Conservation (phyloP, 1,140 invertebrate species). For the Penaeus chinensis region DNA sequence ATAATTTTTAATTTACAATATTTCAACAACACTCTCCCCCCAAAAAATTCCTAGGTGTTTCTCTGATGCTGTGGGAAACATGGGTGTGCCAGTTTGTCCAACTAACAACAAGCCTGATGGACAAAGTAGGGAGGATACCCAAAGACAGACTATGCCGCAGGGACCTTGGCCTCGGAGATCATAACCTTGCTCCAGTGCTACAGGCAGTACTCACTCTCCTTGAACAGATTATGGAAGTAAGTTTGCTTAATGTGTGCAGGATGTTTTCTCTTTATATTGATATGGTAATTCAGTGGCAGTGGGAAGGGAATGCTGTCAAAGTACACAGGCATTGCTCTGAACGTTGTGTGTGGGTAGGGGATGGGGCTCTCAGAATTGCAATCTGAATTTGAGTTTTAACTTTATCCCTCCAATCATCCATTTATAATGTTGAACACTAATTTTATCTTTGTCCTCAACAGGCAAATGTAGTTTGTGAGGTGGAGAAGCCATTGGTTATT, state of each 20-base stretch:
- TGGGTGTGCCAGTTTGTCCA: constrained; percentile 69
- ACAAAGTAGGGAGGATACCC: constrained; percentile 71
- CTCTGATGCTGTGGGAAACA: constrained; percentile 71
- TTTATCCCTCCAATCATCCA: too few species aligned
- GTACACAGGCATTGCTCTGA: too few species aligned
- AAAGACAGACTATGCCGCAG: constrained; percentile 71
- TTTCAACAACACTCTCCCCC: not conserved
- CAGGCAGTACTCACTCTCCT: constrained; percentile 67
- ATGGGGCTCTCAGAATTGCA: too few species aligned
- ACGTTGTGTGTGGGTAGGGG: too few species aligned
- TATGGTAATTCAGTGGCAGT: too few species aligned
- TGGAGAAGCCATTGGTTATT: constrained; percentile 69
- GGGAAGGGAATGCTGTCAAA: too few species aligned
- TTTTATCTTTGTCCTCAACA: constrained; percentile 13
- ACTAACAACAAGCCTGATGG: constrained; percentile 68
- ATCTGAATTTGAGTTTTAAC: too few species aligned
- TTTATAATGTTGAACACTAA: not conserved
- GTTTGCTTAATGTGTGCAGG: constrained; percentile 63
- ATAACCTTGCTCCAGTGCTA: constrained; percentile 67
- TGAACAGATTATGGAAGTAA: constrained; percentile 69
- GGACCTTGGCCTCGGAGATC: constrained; percentile 69
- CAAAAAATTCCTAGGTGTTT: constrained; percentile 66
- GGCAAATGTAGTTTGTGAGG: constrained; percentile 55
- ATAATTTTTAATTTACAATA: too few species aligned
- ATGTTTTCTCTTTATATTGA: too few species aligned